A percentile compares a stretch with the other conserved stretches of the same genome.
These are phyloP conservation scores for Parapsyche elsis DNA, from an alignment of 1,140 invertebrate genomes.

Conservation along the genomic window DNA sequence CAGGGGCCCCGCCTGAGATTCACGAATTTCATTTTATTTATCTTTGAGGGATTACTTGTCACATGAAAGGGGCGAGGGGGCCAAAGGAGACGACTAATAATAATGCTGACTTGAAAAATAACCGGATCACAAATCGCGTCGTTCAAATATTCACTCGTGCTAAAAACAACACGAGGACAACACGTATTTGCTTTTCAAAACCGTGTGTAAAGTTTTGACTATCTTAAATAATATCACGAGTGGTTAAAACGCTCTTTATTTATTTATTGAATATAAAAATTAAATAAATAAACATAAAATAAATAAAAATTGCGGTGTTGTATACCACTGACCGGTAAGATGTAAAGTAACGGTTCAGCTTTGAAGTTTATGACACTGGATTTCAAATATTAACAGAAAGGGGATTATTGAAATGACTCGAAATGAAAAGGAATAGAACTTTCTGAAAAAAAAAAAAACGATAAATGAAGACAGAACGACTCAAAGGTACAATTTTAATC, in stretches of 20 bases:
- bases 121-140: neutral
- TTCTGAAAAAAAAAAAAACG: neutral
- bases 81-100: neutral
- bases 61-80: slow-evolving; percentile 39
- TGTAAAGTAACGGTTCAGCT: neutral
- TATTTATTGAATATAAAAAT: no score
- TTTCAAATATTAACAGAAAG: slow-evolving; percentile 14
- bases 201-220: no score
- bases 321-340: neutral
- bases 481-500: neutral
- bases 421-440: slow-evolving; percentile 15
- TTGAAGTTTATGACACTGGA: neutral
- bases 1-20: slow-evolving; percentile 26
- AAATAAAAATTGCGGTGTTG: neutral
- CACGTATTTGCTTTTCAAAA: no score
- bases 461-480: neutral
- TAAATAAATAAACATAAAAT: no score
- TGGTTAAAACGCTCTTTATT: no score
- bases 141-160: neutral
- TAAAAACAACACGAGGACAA: no score
- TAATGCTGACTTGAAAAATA: slow-evolving; percentile 20
- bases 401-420: slow-evolving; percentile 5
- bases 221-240: no score
- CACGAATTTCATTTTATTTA: slow-evolving; percentile 42
- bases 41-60: slow-evolving; percentile 46